These are phyloP conservation scores for Colletes collaris DNA, from an alignment of 2,888 invertebrate species.

Conservation along the genomic window DNA sequence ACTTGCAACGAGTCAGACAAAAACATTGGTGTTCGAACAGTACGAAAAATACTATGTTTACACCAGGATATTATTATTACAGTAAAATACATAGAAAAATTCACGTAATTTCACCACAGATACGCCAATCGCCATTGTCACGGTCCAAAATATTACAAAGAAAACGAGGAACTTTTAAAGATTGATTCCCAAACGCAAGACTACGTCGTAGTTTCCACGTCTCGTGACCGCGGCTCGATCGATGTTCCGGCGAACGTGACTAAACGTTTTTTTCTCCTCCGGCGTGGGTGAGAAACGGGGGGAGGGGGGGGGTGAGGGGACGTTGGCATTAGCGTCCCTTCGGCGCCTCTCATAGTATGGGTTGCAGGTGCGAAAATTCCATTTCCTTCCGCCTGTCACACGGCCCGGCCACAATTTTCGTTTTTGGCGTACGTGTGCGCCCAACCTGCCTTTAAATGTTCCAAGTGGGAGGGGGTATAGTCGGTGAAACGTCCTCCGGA, in stretches of 20 bases:
- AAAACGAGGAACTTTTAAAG: no score
- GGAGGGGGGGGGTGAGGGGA: conserved; percentile 23
- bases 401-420: conserved; percentile 68
- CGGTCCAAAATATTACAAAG: no score
- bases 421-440: conserved; percentile 67
- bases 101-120: no score
- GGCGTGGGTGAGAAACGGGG: conserved; percentile 65
- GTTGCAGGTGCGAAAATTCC: conserved; percentile 78
- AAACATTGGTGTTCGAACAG: no score
- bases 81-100: no score
- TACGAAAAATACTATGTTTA: no score
- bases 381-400: conserved; percentile 74
- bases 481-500: conserved; percentile 42
- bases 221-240: conserved; percentile 71
- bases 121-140: no score
- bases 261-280: conserved; percentile 70
- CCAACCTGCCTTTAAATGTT: conserved; percentile 63
- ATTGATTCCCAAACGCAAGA: conserved; percentile 7
- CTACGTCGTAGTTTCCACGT: conserved; percentile 47
- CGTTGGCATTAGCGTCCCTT: conserved; percentile 62
- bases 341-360: conserved; percentile 41
- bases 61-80: no score
- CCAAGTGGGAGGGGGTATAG: conserved; percentile 19
- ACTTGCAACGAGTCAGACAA: no score
- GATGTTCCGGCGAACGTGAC: conserved; percentile 78